Evolutionary conservation across 2,888 invertebrate species (phyloP).

Genomic region (Drosophila putrida): DNA sequence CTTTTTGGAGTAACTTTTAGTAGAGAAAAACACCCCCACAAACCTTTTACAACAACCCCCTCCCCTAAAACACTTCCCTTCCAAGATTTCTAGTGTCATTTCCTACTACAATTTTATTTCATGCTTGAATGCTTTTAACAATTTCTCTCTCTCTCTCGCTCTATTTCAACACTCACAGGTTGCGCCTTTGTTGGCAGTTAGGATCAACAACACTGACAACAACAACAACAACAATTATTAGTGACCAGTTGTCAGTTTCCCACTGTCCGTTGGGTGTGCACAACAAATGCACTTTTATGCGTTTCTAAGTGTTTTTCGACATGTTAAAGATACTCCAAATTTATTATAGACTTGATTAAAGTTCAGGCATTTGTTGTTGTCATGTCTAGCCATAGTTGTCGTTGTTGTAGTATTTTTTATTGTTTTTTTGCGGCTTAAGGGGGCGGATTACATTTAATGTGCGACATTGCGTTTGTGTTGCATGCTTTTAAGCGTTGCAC

Average conservation of each 20-base stretch:
- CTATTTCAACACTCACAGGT: constrained; percentile 35
- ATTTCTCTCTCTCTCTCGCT: constrained; percentile 6
- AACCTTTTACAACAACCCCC: not conserved
- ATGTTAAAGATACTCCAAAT: constrained; percentile 58
- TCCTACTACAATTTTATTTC: constrained; percentile 55
- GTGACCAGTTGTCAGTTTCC: constrained; percentile 42
- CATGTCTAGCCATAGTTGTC: constrained; percentile 34
- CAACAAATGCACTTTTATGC: constrained; percentile 73
- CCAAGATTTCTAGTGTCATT: constrained; percentile 28
- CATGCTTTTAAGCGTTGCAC: constrained; percentile 42
- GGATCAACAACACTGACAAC: constrained; percentile 28
- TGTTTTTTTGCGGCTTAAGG: constrained; percentile 22
- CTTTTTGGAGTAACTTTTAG: constrained; percentile 11
- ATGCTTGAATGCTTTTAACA: constrained; percentile 58
- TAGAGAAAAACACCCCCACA: constrained; percentile 13
- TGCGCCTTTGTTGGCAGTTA: constrained; percentile 58
- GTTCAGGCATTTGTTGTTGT: constrained; percentile 24
- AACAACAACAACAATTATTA: constrained; percentile 5
- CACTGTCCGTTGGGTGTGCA: constrained; percentile 36
- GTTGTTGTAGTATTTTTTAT: constrained; percentile 20
- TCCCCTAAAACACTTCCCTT: not conserved
- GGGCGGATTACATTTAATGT: constrained; percentile 35
- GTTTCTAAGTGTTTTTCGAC: constrained; percentile 72
- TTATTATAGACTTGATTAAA: constrained; percentile 52
- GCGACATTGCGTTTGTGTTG: constrained; percentile 33